Evolutionary conservation across 2,888 invertebrate genomes (phyloP), one percentile per base, ranked within the genome.

Genomic region (Scaptomyza caliginosa): DNA sequence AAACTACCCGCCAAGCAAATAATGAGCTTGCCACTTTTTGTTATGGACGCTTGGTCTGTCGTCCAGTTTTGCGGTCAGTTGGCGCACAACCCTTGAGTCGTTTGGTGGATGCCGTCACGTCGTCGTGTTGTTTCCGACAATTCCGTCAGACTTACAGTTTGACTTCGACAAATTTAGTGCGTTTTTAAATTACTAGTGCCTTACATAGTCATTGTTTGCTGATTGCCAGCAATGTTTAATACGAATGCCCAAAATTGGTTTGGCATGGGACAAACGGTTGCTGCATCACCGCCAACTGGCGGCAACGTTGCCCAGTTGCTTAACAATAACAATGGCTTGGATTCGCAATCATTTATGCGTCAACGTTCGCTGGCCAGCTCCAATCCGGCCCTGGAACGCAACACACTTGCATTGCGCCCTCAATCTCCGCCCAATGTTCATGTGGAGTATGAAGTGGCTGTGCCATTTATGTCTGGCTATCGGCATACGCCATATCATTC

Each of bases 401-500:
- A 65, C 11, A 60, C 75, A 0, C 4, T 74, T 5, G 36, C 72
- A 5, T 0, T 75, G 8, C 64, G 82, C 2, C 86, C 88, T 10
- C 87, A 68, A 48, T 86, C 87, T 16, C 85, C 89, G 40, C 75
- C 82, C 30, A 91, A 91, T 67, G 74, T 90, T 49, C 90, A 91
- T 62, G 91, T 92, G 62, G 90, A 92, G 70, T 92, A 92, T 68
- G 91, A 92, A 76, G 90, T 92, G 34, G 86, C 92, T 3, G 89
- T 92, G 49, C 91, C 91, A 19, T 89, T 91, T 65, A 88, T 92
- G 26, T 90, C 90, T 40, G 88, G 91, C 24, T 91, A 88, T 64
- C 88, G 92, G 30, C 92, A 92, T 59, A 91, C 92, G 8, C 92
- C 92, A 32, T 92, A 92, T 72, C 92, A 91, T 71, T 92, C 92